Conservation (phyloP, 2,797 vertebrate species). For the Xyrichtys novacula region DNA sequence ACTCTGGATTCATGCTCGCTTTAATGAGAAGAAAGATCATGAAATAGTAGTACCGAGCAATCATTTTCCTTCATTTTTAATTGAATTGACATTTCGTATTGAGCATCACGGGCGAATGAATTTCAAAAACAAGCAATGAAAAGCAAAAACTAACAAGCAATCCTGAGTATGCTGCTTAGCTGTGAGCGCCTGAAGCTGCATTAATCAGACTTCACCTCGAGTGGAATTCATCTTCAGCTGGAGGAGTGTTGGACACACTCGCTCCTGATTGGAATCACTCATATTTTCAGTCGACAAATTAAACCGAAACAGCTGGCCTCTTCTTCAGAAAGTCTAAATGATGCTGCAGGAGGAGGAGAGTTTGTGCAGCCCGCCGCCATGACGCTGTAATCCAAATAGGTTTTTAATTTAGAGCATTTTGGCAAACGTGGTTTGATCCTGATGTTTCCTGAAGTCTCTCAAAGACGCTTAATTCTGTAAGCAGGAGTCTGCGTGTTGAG, state of each 20-base stretch:
- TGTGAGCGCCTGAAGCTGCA: conserved; percentile 28
- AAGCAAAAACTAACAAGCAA: conserved; percentile 9
- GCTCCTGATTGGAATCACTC: conserved; percentile 41
- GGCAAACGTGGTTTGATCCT: conserved; percentile 6
- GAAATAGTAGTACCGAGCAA: conserved; percentile 4
- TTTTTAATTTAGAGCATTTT: conserved; percentile 50
- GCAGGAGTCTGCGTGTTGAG: too few species aligned
- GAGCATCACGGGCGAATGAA: conserved; percentile 9
- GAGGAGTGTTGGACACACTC: conserved; percentile 26
- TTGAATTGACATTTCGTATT: conserved; percentile 20
- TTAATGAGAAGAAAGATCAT: conserved; percentile 15
- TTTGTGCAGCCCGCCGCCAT: conserved; percentile 5
- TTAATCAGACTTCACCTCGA: conserved; percentile 41
- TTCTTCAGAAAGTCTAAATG: conserved; percentile 46
- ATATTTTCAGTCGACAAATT: conserved; percentile 36
- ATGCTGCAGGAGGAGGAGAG: conserved; percentile 30
- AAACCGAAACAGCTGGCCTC: conserved; percentile 21
- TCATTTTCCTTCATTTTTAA: conserved; percentile 10
- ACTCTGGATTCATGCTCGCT: conserved; percentile 5
- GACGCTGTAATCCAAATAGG: conserved; percentile 39
- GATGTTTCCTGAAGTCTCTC: conserved; percentile 19
- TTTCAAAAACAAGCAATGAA: background rate
- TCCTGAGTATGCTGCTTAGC: conserved; percentile 4
- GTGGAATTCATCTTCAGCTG: conserved; percentile 39
- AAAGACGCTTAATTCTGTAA: conserved; percentile 9